These are phyloP conservation scores for Callyntrura sp. DNA, from an alignment of 2,888 invertebrate species.

Conservation along the genomic window DNA sequence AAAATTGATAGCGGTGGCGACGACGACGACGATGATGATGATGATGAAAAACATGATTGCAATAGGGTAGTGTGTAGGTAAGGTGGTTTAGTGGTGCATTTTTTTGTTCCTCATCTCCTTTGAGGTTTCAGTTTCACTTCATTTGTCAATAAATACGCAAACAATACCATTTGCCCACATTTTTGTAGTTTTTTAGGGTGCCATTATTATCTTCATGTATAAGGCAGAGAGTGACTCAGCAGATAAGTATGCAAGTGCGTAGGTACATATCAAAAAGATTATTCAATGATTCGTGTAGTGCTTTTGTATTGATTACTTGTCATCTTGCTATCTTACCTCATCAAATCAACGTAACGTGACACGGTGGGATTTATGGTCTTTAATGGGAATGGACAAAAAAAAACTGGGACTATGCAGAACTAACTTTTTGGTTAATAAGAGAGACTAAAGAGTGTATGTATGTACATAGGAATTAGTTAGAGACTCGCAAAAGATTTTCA, in stretches of 20 bases:
- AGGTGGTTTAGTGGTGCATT: neutral
- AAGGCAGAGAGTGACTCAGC: slow-evolving; percentile 26
- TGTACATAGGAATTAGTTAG: slow-evolving; percentile 34
- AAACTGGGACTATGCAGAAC: neutral
- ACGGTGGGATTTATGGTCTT: slow-evolving; percentile 55
- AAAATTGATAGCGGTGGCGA: neutral
- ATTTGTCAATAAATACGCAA: slow-evolving; percentile 1
- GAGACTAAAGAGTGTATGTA: slow-evolving; percentile 25
- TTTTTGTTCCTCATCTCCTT: neutral
- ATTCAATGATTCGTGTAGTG: slow-evolving; percentile 6
- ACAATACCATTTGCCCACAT: neutral
- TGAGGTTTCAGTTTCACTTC: slow-evolving; percentile 52
- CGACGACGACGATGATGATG: neutral
- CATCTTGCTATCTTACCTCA: slow-evolving; percentile 6
- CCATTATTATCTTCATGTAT: neutral
- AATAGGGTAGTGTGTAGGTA: neutral
- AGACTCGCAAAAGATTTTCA: neutral
- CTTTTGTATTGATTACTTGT: slow-evolving; percentile 60
- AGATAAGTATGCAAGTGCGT: neutral
- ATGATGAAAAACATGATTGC: neutral
- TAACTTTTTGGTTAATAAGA: neutral
- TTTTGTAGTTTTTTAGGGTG: neutral
- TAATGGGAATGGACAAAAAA: neutral
- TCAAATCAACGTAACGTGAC: slow-evolving; percentile 4
- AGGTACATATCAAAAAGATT: neutral